Evolutionary conservation across 2,797 vertebrate species (phyloP).

Genomic region (Pteronotus mesoamericanus): DNA sequence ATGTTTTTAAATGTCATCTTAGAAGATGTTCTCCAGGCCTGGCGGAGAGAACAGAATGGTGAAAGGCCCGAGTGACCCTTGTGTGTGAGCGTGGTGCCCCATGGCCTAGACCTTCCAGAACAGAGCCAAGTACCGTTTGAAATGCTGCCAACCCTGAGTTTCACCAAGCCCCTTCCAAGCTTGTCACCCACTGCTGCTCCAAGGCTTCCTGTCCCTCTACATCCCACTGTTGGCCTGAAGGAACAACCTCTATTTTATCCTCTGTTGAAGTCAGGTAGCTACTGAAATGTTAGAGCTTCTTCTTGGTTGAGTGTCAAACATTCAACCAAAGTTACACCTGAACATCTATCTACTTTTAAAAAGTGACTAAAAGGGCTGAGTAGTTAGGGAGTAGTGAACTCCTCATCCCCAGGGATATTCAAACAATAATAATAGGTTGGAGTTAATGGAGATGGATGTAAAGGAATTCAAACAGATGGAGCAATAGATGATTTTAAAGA

Average conservation of each 20-base stretch:
- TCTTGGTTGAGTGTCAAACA: neutral
- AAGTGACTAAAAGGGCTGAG: neutral
- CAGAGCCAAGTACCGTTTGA: neutral
- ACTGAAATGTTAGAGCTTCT: neutral
- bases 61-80: neutral
- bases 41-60: neutral
- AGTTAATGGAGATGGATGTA: neutral
- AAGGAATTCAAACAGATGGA: neutral
- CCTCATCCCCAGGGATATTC: neutral
- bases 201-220: rapidly evolving
- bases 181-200: neutral
- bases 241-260: neutral
- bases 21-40: neutral
- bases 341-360: neutral
- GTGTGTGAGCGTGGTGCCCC: neutral
- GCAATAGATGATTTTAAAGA: neutral
- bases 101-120: neutral
- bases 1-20: neutral
- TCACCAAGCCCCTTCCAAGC: neutral
- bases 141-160: neutral
- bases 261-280: neutral
- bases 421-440: neutral
- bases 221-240: neutral
- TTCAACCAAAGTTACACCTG: neutral
- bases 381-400: neutral